These are phyloP conservation scores for Drosophila nebulosa DNA, from an alignment of 1,140 invertebrate species.

Conservation along the genomic window DNA sequence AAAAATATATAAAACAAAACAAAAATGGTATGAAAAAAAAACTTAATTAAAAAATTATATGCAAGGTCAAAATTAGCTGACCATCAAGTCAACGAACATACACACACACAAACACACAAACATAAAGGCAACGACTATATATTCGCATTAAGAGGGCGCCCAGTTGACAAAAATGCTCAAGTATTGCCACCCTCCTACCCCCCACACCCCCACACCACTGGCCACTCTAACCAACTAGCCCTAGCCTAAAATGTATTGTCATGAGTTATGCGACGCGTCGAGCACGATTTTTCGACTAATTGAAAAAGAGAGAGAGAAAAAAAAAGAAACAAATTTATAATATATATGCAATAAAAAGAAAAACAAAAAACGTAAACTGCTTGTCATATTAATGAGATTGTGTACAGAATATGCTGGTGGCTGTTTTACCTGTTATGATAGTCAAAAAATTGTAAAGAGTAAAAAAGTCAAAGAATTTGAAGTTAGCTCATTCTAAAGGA, in stretches of 20 bases:
- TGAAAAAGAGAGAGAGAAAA: slow-evolving; percentile 31
- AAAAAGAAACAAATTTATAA: neutral
- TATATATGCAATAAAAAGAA: neutral
- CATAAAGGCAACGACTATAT: slow-evolving; percentile 53
- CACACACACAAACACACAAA: neutral
- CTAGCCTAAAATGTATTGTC: slow-evolving; percentile 13
- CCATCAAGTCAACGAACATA: slow-evolving; percentile 51
- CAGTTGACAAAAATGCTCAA: slow-evolving; percentile 11
- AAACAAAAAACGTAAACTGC: slow-evolving; percentile 36
- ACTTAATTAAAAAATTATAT: slow-evolving; percentile 74
- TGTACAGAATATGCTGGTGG: slow-evolving; percentile 40
- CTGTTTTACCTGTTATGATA: too few species aligned
- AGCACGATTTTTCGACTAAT: slow-evolving; percentile 52
- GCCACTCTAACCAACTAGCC: neutral
- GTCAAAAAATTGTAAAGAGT: too few species aligned
- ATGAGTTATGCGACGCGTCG: neutral
- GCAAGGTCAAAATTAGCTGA: slow-evolving; percentile 77
- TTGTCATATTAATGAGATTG: slow-evolving; percentile 62
- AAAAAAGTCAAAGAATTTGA: too few species aligned
- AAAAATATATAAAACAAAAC: slow-evolving; percentile 15
- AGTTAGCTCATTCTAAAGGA: too few species aligned
- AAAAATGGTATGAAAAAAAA: slow-evolving; percentile 21
- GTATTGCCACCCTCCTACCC: neutral
- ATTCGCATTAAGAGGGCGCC: slow-evolving; percentile 69
- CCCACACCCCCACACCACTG: neutral